A percentile compares a stretch with the other conserved stretches of the same genome.
Conservation (phyloP, 1,140 invertebrate genomes). For the Bombus waltoni region DNA sequence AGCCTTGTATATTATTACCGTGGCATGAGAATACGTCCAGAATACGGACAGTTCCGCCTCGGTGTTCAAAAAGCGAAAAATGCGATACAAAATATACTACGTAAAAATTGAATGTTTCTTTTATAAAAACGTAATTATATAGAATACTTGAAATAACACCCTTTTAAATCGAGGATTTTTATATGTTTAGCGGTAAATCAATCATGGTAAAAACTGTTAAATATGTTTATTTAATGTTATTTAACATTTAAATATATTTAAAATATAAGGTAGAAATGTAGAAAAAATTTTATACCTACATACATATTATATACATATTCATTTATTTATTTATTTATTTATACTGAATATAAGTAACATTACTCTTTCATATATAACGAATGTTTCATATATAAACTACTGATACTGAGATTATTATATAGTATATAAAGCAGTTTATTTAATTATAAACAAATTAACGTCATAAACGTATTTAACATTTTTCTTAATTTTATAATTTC, state of each 20-base stretch:
- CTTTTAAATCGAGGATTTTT: neutral
- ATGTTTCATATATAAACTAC: no score
- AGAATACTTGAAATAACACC: neutral
- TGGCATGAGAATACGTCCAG: conserved; percentile 92
- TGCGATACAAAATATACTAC: conserved; percentile 93
- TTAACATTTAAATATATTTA: neutral
- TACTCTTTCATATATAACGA: no score
- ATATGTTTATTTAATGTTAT: neutral
- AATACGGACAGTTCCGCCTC: conserved; percentile 92
- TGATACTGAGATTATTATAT: no score
- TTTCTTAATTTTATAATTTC: neutral
- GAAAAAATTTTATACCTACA: neutral
- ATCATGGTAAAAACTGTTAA: neutral
- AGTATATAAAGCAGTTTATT: no score
- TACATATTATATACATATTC: neutral
- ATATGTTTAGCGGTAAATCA: neutral
- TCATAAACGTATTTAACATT: neutral
- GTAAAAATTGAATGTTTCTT: conserved; percentile 29
- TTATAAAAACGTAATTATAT: neutral
- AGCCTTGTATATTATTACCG: conserved; percentile 96
- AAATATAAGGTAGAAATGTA: neutral
- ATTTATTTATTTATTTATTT: neutral
- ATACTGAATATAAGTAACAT: no score
- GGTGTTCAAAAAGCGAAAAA: conserved; percentile 97
- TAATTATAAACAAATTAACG: neutral